phyloP scores from a whole-genome alignment of 2,797 vertebrate genomes.

The Pterois miles region DNA sequence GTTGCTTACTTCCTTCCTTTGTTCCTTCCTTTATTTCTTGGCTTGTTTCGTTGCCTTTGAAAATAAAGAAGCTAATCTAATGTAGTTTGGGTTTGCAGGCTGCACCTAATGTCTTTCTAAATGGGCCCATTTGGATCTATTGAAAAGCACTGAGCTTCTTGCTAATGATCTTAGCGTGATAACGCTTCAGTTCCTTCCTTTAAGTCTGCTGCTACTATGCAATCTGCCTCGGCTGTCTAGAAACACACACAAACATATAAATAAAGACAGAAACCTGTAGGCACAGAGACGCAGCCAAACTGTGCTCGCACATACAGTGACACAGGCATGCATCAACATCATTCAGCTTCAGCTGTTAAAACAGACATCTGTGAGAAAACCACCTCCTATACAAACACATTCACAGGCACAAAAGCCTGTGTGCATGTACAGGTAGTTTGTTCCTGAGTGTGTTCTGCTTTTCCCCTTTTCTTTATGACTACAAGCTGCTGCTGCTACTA shows the following conservation, averaged over 20 bases:
- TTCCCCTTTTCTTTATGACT: constrained; percentile 28
- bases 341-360: constrained; percentile 32
- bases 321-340: constrained; percentile 20
- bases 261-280: constrained; percentile 3
- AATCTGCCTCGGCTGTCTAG: constrained; percentile 28
- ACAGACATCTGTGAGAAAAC: constrained; percentile 22
- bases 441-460: constrained; percentile 31
- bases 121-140: constrained; percentile 63
- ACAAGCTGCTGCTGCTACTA: constrained; percentile 17
- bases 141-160: constrained; percentile 60
- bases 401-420: neutral
- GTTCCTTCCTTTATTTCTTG: neutral
- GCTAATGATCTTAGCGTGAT: constrained; percentile 64
- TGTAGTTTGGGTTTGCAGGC: constrained; percentile 53
- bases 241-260: constrained; percentile 23
- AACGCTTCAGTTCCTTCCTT: constrained; percentile 57
- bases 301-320: constrained; percentile 14
- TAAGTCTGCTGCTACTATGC: constrained; percentile 32
- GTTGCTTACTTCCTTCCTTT: neutral
- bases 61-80: constrained; percentile 51
- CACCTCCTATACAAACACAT: constrained; percentile 6
- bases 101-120: constrained; percentile 65
- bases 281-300: neutral
- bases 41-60: constrained; percentile 25
- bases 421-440: constrained; percentile 14